Evolutionary conservation across 2,888 invertebrate genomes (phyloP), one percentile per base, ranked within the genome.

Genomic region (Furcula furcula): DNA sequence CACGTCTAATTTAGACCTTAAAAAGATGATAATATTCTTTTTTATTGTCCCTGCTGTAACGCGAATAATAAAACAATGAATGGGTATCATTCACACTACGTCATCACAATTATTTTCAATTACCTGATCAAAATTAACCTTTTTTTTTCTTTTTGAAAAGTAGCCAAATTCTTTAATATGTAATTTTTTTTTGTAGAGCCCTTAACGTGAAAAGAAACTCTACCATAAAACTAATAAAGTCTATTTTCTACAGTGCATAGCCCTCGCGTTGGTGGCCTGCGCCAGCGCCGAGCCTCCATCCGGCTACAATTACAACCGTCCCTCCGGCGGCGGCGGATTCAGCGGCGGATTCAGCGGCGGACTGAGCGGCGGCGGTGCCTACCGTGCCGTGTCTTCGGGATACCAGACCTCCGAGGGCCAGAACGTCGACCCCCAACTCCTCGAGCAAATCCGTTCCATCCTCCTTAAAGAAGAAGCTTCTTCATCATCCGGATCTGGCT

Each of bases 371-470:
- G 93, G 94, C 39, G 93, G 94, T 50, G 92, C 92, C 52, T 94
- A 93, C 89, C 92, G 91, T 51, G 92, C 94, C 54, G 95, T 95
- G 34, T 92, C 94, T 58, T 91, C 93, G 54, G 95, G 95, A 54
- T 92, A 91, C 87, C 94, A 94, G 77, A 94, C 95, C 61, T 94
- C 91, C 59, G 96, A 96, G 76, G 96, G 96, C 46, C 94, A 94
- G 65, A 91, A 93, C 79, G 95, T 96, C 55, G 95, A 96, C 84
- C 90, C 91, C 19, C 93, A 93, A 49, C 92, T 96, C 54, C 91
- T 96, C 50, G 95, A 96, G 68, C 94, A 95, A 83, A 93, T 96
- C 69, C 93, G 95, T 63, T 94, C 95, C 78, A 95, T 96, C 83
- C 91, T 96, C 51, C 91, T 96, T 59, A 94, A 93, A 68, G 95